These are phyloP conservation scores for Diploptera punctata DNA, from an alignment of 2,888 invertebrate species.

Conservation along the genomic window DNA sequence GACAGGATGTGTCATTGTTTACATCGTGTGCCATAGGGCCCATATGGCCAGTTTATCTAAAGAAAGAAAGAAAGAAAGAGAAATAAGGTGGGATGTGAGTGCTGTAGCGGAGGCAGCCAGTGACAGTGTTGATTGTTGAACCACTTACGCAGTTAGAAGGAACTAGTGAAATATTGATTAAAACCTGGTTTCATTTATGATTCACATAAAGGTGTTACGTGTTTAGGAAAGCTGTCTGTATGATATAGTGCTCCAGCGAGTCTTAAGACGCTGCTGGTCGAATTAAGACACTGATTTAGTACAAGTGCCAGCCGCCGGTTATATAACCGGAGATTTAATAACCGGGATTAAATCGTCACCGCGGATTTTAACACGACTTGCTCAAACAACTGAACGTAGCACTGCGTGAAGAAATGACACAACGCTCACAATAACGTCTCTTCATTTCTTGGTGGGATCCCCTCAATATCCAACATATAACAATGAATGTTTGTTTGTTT, in stretches of 20 bases:
- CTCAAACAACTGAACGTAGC: constrained; percentile 17
- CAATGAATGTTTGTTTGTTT: no score
- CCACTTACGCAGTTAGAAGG: background rate
- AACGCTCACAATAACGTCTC: no score
- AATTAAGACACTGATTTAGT: constrained; percentile 29
- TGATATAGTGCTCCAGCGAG: constrained; percentile 16
- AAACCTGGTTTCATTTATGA: constrained; percentile 29
- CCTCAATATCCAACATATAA: no score
- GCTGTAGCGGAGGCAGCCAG: no score
- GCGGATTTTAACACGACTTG: constrained; percentile 19
- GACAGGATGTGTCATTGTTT: no score
- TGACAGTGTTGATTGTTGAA: background rate
- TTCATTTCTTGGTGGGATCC: no score
- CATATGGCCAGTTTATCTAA: no score
- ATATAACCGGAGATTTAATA: constrained; percentile 33
- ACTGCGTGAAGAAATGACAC: background rate
- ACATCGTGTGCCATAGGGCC: no score
- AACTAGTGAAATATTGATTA: constrained; percentile 26
- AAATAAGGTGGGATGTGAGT: no score
- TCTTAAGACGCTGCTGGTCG: constrained; percentile 19
- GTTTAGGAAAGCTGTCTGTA: constrained; percentile 10
- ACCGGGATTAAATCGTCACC: constrained; percentile 35
- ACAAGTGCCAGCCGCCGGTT: constrained; percentile 14
- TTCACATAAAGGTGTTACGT: constrained; percentile 19
- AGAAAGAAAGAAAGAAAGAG: no score